Evolutionary conservation across 2,888 invertebrate species (phyloP).

Genomic region (Diachrysia chrysitis): DNA sequence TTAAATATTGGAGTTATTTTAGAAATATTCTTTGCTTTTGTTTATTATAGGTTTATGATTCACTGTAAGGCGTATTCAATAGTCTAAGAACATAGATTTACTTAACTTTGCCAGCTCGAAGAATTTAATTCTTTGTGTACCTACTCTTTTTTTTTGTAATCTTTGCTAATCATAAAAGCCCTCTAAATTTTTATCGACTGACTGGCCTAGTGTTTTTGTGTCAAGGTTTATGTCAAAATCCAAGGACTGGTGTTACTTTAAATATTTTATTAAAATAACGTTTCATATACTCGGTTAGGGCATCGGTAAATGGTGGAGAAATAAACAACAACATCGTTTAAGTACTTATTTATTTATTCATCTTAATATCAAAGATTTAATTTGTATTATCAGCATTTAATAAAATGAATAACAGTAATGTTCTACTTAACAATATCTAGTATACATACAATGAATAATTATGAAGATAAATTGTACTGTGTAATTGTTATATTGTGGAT

Average conservation of each 20-base stretch:
- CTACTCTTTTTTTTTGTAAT: background rate
- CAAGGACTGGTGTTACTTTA: background rate
- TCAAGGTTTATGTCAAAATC: background rate
- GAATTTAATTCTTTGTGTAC: no score
- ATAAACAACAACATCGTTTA: slow-evolving; percentile 58
- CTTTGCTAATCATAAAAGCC: background rate
- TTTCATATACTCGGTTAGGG: slow-evolving; percentile 3
- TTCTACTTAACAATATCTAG: slow-evolving; percentile 68
- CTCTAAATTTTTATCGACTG: background rate
- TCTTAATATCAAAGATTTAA: slow-evolving; percentile 75
- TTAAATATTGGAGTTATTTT: background rate
- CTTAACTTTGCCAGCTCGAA: no score
- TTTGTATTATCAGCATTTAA: slow-evolving; percentile 71
- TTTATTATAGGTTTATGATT: background rate
- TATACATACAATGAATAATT: slow-evolving; percentile 69
- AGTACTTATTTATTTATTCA: slow-evolving; percentile 81
- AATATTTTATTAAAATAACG: background rate
- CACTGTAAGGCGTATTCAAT: no score
- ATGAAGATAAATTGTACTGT: slow-evolving; percentile 70
- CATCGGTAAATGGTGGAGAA: background rate
- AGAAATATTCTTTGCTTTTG: background rate
- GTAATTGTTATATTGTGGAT: slow-evolving; percentile 65
- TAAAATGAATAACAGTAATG: slow-evolving; percentile 71
- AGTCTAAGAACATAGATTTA: no score
- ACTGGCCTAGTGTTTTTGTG: background rate